Conservation (phyloP, 1,140 invertebrate species). For the Macrostomum lignano region DNA sequence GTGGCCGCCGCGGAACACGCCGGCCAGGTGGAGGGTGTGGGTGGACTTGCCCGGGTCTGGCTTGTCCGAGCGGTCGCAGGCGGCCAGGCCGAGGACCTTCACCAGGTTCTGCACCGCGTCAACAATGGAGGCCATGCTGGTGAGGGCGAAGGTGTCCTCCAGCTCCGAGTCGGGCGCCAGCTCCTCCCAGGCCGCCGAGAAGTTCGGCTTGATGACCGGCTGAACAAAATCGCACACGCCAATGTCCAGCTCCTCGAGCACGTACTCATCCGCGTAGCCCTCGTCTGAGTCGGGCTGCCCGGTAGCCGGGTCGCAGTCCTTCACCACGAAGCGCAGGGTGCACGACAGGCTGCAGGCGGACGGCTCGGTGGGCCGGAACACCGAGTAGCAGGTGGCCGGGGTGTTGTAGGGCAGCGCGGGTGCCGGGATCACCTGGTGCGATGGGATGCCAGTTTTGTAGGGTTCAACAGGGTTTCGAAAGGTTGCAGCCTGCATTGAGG, state of each 20-base stretch:
- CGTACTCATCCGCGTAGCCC: too few species aligned
- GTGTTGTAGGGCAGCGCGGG: too few species aligned
- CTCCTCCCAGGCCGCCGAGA: slow-evolving; percentile 37
- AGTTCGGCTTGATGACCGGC: slow-evolving; percentile 43
- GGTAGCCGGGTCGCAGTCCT: too few species aligned
- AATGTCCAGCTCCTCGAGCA: slow-evolving; percentile 72
- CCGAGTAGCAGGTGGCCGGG: too few species aligned
- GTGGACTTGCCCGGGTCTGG: slow-evolving; percentile 48
- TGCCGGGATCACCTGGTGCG: too few species aligned
- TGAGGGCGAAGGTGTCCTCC: slow-evolving; percentile 63
- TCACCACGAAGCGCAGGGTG: too few species aligned
- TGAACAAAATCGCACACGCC: slow-evolving; percentile 65
- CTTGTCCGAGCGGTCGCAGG: slow-evolving; percentile 53
- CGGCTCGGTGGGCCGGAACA: too few species aligned
- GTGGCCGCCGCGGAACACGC: slow-evolving; percentile 55
- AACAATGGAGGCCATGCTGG: slow-evolving; percentile 38
- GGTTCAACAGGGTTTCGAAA: too few species aligned
- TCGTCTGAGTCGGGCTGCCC: too few species aligned
- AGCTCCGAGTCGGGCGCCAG: slow-evolving; percentile 46
- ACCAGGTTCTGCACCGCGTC: slow-evolving; percentile 61
- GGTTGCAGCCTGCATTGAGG: too few species aligned
- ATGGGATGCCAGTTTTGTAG: too few species aligned
- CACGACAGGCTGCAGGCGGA: too few species aligned
- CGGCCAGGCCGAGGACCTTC: slow-evolving; percentile 55
- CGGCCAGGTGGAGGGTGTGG: slow-evolving; percentile 49